Conservation (phyloP, 2,888 invertebrate genomes). For the Deilephila elpenor region DNA sequence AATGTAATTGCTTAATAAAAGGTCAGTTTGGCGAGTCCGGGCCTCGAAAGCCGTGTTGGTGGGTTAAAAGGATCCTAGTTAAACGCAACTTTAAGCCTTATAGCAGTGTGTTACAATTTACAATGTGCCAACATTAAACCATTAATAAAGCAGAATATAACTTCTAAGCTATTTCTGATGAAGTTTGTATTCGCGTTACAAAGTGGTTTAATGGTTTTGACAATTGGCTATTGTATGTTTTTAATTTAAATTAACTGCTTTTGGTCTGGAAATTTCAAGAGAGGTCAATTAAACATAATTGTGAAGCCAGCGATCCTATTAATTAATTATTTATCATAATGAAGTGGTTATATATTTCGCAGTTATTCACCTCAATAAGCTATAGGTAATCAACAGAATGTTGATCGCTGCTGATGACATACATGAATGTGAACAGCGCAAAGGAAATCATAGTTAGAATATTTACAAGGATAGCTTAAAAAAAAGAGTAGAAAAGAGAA, state of each 20-base stretch:
- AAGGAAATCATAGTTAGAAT: no score
- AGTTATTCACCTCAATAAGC: no score
- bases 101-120: not conserved
- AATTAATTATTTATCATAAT: no score
- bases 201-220: not conserved
- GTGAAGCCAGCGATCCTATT: no score
- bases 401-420: no score
- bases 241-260: not conserved
- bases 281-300: no score
- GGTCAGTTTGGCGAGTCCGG: not conserved
- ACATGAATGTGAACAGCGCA: no score
- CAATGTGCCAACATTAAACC: not conserved
- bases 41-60: not conserved
- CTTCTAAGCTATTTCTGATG: slow-evolving; percentile 8
- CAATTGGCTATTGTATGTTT: not conserved
- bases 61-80: slow-evolving; percentile 16
- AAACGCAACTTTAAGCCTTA: not conserved
- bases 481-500: no score
- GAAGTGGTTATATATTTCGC: no score
- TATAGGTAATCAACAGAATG: no score
- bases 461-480: no score
- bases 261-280: not conserved
- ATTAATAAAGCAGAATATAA: slow-evolving; percentile 2
- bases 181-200: not conserved
- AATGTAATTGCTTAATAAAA: not conserved